Evolutionary conservation across 2,888 invertebrate genomes (phyloP).

Genomic region (Parasteatoda lunata): DNA sequence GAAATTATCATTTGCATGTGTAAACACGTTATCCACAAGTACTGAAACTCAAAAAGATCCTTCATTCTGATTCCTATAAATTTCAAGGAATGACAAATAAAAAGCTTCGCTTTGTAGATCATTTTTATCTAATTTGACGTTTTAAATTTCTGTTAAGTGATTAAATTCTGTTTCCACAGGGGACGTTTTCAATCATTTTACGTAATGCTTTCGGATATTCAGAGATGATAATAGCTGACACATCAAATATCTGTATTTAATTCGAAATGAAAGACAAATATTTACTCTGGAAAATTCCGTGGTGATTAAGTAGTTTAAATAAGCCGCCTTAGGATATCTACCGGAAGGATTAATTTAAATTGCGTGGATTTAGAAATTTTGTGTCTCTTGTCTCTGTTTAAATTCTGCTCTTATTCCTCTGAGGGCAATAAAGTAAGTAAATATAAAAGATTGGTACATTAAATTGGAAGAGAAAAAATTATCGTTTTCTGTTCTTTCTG

Average conservation of each 20-base stretch:
- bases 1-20: too few species aligned
- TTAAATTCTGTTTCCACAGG: too few species aligned
- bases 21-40: too few species aligned
- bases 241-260: not conserved
- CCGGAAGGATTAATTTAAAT: conserved; percentile 27
- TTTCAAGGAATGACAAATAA: too few species aligned
- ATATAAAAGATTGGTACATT: not conserved
- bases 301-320: not conserved
- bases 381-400: conserved; percentile 1
- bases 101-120: too few species aligned
- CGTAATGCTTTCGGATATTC: too few species aligned
- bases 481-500: not conserved
- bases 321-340: not conserved
- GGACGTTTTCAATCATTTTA: too few species aligned
- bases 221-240: not conserved
- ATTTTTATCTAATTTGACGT: too few species aligned
- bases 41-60: too few species aligned
- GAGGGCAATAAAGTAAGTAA: conserved; percentile 5
- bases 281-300: conserved; percentile 11
- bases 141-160: too few species aligned
- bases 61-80: too few species aligned
- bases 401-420: not conserved
- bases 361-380: conserved; percentile 11
- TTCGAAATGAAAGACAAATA: conserved; percentile 21
- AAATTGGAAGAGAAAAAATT: not conserved